Conservation (phyloP, 2,888 invertebrate species). For the Limnephilus marmoratus region DNA sequence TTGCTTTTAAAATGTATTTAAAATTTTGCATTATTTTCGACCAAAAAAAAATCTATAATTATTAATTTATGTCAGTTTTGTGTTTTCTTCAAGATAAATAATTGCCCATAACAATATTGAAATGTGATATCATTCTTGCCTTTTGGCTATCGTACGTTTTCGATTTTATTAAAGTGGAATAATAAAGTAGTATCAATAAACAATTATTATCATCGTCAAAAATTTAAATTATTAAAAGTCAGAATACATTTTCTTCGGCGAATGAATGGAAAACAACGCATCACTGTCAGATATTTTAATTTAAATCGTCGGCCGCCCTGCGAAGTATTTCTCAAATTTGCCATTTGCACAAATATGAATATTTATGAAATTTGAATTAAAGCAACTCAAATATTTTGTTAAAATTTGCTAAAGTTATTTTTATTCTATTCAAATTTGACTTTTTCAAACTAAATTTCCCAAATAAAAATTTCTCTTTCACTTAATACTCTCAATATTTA, state of each 20-base stretch:
- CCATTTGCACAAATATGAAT: constrained; percentile 2
- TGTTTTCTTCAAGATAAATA: not conserved
- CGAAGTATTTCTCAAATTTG: not conserved
- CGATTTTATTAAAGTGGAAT: not conserved
- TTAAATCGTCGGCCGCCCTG: not conserved
- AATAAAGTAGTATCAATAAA: not conserved
- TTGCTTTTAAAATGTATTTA: no score
- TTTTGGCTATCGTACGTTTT: not conserved
- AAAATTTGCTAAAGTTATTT: not conserved
- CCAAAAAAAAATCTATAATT: no score
- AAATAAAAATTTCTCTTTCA: no score
- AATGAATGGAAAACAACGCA: not conserved
- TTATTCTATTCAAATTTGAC: not conserved
- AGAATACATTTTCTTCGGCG: not conserved
- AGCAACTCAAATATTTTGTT: not conserved
- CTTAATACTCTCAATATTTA: no score
- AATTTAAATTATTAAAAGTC: not conserved
- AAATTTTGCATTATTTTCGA: not conserved
- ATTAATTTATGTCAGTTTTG: not conserved
- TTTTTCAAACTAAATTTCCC: not conserved
- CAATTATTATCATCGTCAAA: not conserved
- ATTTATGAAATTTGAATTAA: not conserved
- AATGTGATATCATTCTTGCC: not conserved
- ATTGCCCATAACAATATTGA: not conserved
- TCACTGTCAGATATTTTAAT: not conserved